Evolutionary conservation across 2,888 invertebrate species (phyloP).

Genomic region (Byasa hedistus): DNA sequence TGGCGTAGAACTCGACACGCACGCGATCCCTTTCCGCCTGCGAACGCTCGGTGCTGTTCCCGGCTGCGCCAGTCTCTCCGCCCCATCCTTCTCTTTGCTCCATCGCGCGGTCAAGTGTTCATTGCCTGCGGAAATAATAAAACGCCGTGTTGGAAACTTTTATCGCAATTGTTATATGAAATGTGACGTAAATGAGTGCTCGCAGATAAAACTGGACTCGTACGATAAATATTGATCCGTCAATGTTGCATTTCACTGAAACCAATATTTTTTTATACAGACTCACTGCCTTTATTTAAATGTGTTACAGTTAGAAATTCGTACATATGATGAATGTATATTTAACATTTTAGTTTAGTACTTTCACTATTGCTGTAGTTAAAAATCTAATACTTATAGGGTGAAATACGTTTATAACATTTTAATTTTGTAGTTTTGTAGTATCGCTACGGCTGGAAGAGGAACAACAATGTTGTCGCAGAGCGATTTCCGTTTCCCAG

Average conservation of each 20-base stretch:
- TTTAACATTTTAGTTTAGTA: neutral
- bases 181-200: slow-evolving; percentile 31
- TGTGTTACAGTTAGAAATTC: neutral
- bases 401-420: slow-evolving; percentile 29
- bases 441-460: slow-evolving; percentile 43
- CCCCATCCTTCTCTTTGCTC: slow-evolving; percentile 71
- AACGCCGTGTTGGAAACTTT: slow-evolving; percentile 31
- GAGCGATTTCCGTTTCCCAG: slow-evolving; percentile 72
- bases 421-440: slow-evolving; percentile 36
- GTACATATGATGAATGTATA: neutral
- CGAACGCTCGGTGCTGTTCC: slow-evolving; percentile 63
- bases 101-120: slow-evolving; percentile 74
- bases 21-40: slow-evolving; percentile 83
- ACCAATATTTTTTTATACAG: neutral
- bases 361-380: neutral
- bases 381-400: neutral
- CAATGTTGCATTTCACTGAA: slow-evolving; percentile 17
- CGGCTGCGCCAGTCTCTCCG: slow-evolving; percentile 56
- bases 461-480: slow-evolving; percentile 74
- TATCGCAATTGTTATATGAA: slow-evolving; percentile 28
- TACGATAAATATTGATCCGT: slow-evolving; percentile 36
- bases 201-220: slow-evolving; percentile 35
- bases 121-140: slow-evolving; percentile 67
- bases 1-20: slow-evolving; percentile 90
- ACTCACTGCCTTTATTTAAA: neutral